Base-by-base conservation (phyloP, 2,888 invertebrate genomes). In the Zaprionus obscuricornis region DNA sequence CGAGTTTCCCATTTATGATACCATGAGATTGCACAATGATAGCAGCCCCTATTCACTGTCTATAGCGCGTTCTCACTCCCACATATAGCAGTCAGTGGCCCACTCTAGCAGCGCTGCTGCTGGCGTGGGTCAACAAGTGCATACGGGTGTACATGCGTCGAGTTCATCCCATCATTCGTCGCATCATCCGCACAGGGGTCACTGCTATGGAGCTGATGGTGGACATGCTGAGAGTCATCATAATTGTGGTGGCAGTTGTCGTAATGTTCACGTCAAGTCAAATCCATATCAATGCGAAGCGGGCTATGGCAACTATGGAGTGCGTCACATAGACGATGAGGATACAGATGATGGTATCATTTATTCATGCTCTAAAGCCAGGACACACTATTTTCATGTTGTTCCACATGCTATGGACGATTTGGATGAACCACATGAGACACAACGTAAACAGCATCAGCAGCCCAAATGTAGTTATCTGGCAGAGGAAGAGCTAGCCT, bases 1-100 rank as follows among this genome's bases (percentile, higher is more conserved):
- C 87, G 97, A 97, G 89, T 96, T 94, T 85, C 97, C 97, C 0
- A 92, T 97, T 55, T 97, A 97, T 88, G 94, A 97, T 88, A 92
- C 92, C 2, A 90, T 94, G 78, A 93, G 94, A 16, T 94, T 90
- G 16, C 87, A 90, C 17, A 89, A 89, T 71, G 89, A 90, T 57
- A 74, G 87, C 16, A 89, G 90, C 45, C 89, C 90, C 2, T 90
- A 90, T 46, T 89, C 90, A 18, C 71, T 90, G 42, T 90, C 90
- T 13, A 85, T 90, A 62, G 89, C 90, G 24, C 90, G 87, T 47
- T 90, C 90, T 0, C 89, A 90, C 59, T 90, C 90, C 42, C 90
- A 90, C 72, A 90, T 90, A 87, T 90, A 90, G 89, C 90, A 90
- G 82, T 89, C 90, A 88, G 88, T 88, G 72, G 87, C 87, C 77